Evolutionary conservation across 2,113 vertebrate species (phyloP).

Genomic region (Nycticorax nycticorax): DNA sequence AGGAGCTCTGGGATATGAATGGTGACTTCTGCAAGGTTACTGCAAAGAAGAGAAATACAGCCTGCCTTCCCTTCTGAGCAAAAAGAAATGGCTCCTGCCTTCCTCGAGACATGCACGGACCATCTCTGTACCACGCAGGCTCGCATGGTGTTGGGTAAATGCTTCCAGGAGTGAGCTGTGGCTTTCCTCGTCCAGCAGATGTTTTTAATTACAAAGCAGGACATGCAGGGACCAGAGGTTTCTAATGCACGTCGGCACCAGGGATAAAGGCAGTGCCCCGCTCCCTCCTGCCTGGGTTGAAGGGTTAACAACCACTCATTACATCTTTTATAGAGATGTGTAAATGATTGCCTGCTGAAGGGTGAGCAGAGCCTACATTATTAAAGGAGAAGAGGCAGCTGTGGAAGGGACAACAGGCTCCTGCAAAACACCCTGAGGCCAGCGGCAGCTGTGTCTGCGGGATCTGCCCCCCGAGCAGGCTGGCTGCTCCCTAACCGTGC

Average conservation of each 20-base stretch:
- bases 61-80: not conserved
- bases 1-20: not conserved
- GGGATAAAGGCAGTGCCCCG: not conserved
- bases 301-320: not conserved
- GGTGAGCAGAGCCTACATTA: not conserved
- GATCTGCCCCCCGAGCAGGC: not conserved
- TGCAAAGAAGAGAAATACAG: not conserved
- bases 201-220: not conserved
- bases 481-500: not conserved
- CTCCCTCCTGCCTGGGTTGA: not conserved
- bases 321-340: not conserved
- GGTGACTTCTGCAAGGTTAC: not conserved
- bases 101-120: rapidly evolving
- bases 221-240: not conserved
- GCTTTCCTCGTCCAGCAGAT: not conserved
- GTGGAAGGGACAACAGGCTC: not conserved
- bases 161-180: not conserved
- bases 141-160: rapidly evolving
- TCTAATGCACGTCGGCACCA: not conserved
- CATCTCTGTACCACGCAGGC: not conserved
- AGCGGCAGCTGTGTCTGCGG: not conserved
- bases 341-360: not conserved
- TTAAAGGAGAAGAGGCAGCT: not conserved
- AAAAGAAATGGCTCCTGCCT: not conserved
- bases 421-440: not conserved